Percentiles rank a stretch among this genome's conserved stretches.
These are phyloP conservation scores for Elanus axillaris DNA, from an alignment of 2,113 vertebrate genomes.

Conservation along the genomic window DNA sequence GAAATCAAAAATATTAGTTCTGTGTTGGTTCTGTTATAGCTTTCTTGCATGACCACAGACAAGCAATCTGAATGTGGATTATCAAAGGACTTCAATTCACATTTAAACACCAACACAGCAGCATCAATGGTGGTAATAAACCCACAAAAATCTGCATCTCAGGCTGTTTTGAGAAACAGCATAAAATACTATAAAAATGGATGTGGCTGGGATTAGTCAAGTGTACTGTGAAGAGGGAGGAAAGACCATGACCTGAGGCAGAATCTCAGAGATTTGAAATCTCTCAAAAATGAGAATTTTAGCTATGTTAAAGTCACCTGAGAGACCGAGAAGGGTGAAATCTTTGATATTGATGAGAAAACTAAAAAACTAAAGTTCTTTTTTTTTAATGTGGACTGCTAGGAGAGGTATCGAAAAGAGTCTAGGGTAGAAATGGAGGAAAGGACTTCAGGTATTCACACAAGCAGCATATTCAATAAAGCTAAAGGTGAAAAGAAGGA, in stretches of 20 bases:
- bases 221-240: background rate
- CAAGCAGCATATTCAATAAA: background rate
- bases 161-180: background rate
- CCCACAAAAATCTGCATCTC: background rate
- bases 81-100: background rate
- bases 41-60: background rate
- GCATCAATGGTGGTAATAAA: background rate
- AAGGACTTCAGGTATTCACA: background rate
- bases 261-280: background rate
- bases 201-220: background rate
- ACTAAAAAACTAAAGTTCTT: background rate
- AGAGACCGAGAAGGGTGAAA: background rate
- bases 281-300: background rate
- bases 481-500: background rate
- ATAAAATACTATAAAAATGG: background rate
- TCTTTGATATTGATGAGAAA: background rate
- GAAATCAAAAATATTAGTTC: background rate
- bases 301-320: background rate
- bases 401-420: background rate
- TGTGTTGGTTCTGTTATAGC: background rate
- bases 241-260: background rate
- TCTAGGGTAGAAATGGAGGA: background rate
- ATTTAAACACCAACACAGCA: background rate
- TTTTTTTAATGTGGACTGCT: background rate
- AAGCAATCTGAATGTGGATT: background rate